Conservation (phyloP, 1,140 invertebrate genomes). For the Coenobita brevimanus region DNA sequence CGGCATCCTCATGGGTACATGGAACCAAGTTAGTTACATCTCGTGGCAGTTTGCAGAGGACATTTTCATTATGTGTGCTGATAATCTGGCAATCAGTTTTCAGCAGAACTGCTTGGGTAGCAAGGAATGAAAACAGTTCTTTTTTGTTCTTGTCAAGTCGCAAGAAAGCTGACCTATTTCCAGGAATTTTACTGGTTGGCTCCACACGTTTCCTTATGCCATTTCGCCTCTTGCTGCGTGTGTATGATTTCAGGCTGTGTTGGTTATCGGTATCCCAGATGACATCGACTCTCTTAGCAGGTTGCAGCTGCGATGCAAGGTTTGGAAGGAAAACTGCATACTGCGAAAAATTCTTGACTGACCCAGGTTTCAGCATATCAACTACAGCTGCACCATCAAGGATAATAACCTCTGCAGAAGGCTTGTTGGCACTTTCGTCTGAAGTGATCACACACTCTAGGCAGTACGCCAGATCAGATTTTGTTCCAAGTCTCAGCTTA, state of each 20-base stretch:
- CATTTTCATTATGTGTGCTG: no score
- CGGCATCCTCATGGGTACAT: not conserved
- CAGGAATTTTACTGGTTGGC: constrained; percentile 32
- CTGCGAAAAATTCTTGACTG: constrained; percentile 5
- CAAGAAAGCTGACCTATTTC: no score
- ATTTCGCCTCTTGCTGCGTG: constrained; percentile 16
- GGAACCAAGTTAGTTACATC: no score
- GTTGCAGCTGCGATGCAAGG: constrained; percentile 6
- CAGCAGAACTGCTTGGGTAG: no score
- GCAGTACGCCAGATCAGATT: constrained; percentile 17
- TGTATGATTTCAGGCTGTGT: constrained; percentile 33
- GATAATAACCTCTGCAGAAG: constrained; percentile 1
- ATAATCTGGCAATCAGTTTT: no score
- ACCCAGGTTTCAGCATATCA: constrained; percentile 23
- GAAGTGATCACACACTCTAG: constrained; percentile 16
- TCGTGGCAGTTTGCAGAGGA: no score
- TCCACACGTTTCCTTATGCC: constrained; percentile 12
- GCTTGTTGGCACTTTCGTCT: no score
- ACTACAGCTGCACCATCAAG: constrained; percentile 15
- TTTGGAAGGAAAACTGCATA: constrained; percentile 6
- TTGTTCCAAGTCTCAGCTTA: not conserved
- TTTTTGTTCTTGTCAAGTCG: no score
- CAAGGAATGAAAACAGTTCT: no score
- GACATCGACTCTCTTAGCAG: not conserved
- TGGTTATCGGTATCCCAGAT: constrained; percentile 24